Evolutionary conservation across 2,113 vertebrate species (phyloP), one percentile per base, ranked within the genome.

Genomic region (Gopherus evgoodei): DNA sequence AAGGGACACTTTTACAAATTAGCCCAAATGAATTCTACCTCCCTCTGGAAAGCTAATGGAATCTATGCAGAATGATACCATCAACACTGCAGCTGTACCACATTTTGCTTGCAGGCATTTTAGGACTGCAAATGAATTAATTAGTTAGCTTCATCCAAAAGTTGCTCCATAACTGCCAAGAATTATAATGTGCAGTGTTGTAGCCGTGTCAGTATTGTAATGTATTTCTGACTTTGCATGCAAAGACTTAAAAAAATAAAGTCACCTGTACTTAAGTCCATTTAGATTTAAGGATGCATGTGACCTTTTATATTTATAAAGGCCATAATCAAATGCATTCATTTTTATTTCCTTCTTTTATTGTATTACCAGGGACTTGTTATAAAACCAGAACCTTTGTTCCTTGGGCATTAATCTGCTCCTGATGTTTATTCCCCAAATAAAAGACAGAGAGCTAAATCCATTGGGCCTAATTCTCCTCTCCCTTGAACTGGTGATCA

Each of bases 51-150:
- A 96, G 90, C 82, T 44, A 76, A 90, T 27, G 69, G 91, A 95
- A 93, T 84, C 79, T 92, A 27, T 94, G 86, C 47, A 88, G 90
- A 93, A 87, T 9, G 38, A 57, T 21, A 31, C 6, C 88, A 92
- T 47, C 81, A 90, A 29, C 65, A 54, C 81, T 69, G 86, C 82
- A 78, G 88, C 76, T 42, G n/a, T 8, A 84, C 83, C 90, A 91
- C 62, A 29, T 91, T 94, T 93, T 93, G 93, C 89, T 90, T 88
- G 25, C 84, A 81, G 75, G 72, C 88, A 92, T 96, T 97, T 97
- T 82, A 89, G 78, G 89, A 69, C 57, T 88, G 86, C 93, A 95
- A 47, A 52, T 83, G 80, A 96, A 94, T 69, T 86, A 84, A 85
- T 62, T 3, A 5, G 88, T 92, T 95, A 89, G 88, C 29, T 78